Conservation (phyloP, 2,113 vertebrate genomes). For the Alaudala cheleensis region DNA sequence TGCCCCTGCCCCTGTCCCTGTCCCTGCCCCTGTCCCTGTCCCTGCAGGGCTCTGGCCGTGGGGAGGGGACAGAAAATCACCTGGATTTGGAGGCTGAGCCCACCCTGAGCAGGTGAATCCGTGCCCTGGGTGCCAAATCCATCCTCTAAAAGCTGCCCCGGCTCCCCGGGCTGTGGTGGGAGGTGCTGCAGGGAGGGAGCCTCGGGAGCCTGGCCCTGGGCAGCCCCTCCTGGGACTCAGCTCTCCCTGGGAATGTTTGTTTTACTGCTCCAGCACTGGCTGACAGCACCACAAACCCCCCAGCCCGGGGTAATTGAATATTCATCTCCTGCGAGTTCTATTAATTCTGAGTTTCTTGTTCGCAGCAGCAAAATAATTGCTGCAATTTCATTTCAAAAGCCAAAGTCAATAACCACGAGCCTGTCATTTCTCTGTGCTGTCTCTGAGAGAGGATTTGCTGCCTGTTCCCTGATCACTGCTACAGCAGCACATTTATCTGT, state of each 20-base stretch:
- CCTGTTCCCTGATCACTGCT: neutral
- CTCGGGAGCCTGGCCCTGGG: fast-evolving
- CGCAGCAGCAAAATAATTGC: constrained; percentile 28
- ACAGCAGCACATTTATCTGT: neutral
- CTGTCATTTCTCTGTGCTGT: constrained; percentile 13
- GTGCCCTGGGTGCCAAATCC: fast-evolving
- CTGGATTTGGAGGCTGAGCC: fast-evolving
- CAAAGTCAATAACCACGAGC: constrained; percentile 33
- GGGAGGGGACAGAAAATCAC: fast-evolving
- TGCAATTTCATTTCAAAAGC: constrained; percentile 24
- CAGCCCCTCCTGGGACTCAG: neutral
- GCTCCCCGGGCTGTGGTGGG: fast-evolving
- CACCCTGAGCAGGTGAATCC: fast-evolving
- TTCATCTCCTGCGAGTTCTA: constrained; percentile 16
- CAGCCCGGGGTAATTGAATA: neutral
- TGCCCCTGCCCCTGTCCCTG: too few relatives aligned
- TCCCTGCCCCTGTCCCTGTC: too few relatives aligned
- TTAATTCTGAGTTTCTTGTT: neutral
- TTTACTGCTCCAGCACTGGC: neutral
- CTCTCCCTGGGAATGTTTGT: neutral
- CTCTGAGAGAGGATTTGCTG: neutral
- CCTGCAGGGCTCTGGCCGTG: neutral
- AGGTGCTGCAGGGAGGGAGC: fast-evolving
- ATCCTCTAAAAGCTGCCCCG: fast-evolving
- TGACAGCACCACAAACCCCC: neutral